A percentile compares a stretch with the other conserved stretches of the same genome.
phyloP scores from a whole-genome alignment of 2,113 vertebrate species.

The Lepidothrix coronata region DNA sequence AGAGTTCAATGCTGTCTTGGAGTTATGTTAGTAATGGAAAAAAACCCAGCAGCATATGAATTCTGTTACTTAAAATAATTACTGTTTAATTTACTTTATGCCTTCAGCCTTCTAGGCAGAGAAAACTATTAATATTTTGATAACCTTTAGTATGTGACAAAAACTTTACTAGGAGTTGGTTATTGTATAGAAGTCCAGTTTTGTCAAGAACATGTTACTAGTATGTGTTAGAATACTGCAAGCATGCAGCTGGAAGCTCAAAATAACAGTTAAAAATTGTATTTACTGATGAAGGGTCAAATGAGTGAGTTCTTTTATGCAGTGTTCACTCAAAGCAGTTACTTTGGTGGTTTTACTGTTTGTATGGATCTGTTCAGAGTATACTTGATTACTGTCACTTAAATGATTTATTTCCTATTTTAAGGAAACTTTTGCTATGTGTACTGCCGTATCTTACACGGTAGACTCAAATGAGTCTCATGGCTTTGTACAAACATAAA shows the following conservation, averaged over 20 bases:
- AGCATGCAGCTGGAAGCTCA: background rate
- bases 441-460: background rate
- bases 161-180: background rate
- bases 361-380: background rate
- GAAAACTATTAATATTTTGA: background rate
- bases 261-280: background rate
- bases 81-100: background rate
- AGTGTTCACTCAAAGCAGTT: background rate
- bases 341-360: background rate
- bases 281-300: background rate
- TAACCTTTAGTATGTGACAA: background rate
- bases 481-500: background rate
- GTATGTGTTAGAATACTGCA: background rate
- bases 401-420: background rate
- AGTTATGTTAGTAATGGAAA: background rate
- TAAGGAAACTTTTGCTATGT: background rate
- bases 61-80: background rate
- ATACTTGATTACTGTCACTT: background rate
- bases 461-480: background rate
- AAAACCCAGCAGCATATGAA: background rate
- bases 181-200: background rate
- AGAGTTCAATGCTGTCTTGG: background rate
- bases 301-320: background rate
- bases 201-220: background rate
- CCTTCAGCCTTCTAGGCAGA: background rate